A percentile compares a stretch with the other conserved stretches of the same genome.
Conservation (phyloP, 2,797 vertebrate species). For the Rhyacichthys aspro region DNA sequence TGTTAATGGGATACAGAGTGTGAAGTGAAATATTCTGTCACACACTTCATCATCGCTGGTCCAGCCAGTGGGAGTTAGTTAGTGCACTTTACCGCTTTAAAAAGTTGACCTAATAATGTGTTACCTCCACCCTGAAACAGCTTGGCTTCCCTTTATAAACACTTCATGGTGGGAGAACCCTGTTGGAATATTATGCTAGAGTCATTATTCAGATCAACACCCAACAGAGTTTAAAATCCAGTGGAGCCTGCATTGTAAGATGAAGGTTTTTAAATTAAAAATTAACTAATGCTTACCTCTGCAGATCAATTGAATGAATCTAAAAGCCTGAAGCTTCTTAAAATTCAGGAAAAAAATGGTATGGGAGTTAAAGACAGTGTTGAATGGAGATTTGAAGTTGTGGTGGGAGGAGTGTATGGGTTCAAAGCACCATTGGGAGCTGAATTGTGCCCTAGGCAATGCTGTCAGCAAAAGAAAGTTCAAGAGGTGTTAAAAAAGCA, state of each 20-base stretch:
- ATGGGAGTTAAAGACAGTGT: conserved; percentile 26
- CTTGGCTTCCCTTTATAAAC: conserved; percentile 22
- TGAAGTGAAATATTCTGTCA: conserved; percentile 43
- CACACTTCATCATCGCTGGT: conserved; percentile 56
- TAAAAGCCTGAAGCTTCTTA: conserved; percentile 37
- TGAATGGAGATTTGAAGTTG: conserved; percentile 19
- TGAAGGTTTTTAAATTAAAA: neutral
- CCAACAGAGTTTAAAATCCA: conserved; percentile 23
- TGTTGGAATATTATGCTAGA: conserved; percentile 13
- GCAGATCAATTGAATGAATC: conserved; percentile 12
- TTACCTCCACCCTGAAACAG: conserved; percentile 22
- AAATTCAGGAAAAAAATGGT: too few relatives aligned
- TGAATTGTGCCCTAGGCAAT: conserved; percentile 67
- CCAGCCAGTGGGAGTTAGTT: conserved; percentile 46
- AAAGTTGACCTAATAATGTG: conserved; percentile 31
- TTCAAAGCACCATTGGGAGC: conserved; percentile 67
- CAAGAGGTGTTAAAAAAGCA: conserved; percentile 66
- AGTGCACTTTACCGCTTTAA: conserved; percentile 24
- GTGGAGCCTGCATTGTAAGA: conserved; percentile 9
- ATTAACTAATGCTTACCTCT: neutral
- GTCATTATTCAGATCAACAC: conserved; percentile 42
- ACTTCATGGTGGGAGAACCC: conserved; percentile 14
- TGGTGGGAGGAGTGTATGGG: conserved; percentile 41
- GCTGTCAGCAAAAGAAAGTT: conserved; percentile 75
- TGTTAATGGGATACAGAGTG: conserved; percentile 67